Conservation (phyloP, 2,113 vertebrate genomes). For the Solea solea region DNA sequence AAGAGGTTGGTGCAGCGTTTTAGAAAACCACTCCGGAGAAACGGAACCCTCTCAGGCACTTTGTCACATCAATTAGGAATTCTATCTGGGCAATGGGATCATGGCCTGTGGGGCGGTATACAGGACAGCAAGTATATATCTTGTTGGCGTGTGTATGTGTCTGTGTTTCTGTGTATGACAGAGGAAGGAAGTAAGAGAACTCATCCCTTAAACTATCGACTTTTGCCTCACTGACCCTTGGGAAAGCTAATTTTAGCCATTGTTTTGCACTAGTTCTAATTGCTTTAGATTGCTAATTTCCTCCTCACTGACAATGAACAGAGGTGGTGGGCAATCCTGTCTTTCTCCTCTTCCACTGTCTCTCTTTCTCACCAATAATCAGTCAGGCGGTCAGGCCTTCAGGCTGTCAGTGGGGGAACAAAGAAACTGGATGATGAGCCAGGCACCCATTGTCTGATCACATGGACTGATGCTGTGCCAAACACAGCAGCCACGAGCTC, state of each 20-base stretch:
- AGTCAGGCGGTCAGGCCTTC: constrained; percentile 68
- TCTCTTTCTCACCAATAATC: constrained; percentile 63
- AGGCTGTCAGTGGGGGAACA: constrained; percentile 76
- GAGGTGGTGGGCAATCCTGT: constrained; percentile 36
- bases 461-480: constrained; percentile 76
- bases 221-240: constrained; percentile 55
- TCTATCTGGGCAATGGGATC: constrained; percentile 72
- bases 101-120: constrained; percentile 59
- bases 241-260: constrained; percentile 65
- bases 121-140: constrained; percentile 65
- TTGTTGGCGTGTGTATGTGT: constrained; percentile 23
- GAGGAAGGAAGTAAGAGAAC: constrained; percentile 19
- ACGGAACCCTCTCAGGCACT: constrained; percentile 73
- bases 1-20: constrained; percentile 62
- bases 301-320: constrained; percentile 35
- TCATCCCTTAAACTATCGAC: constrained; percentile 62
- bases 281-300: constrained; percentile 67
- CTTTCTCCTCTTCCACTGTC: constrained; percentile 25
- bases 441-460: constrained; percentile 74
- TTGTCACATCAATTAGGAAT: constrained; percentile 81
- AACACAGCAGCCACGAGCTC: constrained; percentile 67
- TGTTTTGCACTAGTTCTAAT: constrained; percentile 63
- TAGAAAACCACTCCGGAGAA: constrained; percentile 73
- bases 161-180: constrained; percentile 28
- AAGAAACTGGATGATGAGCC: constrained; percentile 78